phyloP scores from a whole-genome alignment of 1,140 invertebrate species.

The Megalopta genalis region DNA sequence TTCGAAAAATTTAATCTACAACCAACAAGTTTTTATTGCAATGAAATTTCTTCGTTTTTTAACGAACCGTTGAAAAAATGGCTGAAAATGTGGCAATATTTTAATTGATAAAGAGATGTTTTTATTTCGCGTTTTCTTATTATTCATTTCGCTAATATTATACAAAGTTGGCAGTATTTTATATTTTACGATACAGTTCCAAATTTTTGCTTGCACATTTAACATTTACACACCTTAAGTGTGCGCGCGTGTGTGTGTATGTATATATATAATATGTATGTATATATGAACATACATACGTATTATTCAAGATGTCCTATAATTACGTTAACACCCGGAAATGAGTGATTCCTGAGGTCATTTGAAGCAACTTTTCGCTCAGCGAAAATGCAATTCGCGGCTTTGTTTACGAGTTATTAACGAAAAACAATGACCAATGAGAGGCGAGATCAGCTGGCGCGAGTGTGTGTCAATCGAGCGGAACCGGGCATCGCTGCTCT shows the following conservation, averaged over 20 bases:
- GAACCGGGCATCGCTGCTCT: too few species aligned
- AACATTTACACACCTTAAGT: neutral
- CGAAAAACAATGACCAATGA: too few species aligned
- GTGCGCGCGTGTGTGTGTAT: constrained; percentile 29
- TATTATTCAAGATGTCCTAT: too few species aligned
- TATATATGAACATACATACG: neutral
- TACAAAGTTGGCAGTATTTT: constrained; percentile 72
- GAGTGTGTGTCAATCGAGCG: too few species aligned
- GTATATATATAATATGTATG: constrained; percentile 30
- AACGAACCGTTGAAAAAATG: constrained; percentile 5
- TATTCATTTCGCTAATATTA: constrained; percentile 50
- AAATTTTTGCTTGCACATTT: constrained; percentile 54
- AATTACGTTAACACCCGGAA: too few species aligned
- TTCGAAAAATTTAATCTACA: neutral
- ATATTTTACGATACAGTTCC: constrained; percentile 65
- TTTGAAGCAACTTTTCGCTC: too few species aligned
- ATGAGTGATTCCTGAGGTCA: too few species aligned
- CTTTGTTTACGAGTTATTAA: too few species aligned
- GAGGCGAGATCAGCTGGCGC: too few species aligned
- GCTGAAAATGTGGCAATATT: constrained; percentile 67
- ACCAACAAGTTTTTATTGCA: neutral
- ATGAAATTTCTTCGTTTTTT: constrained; percentile 9
- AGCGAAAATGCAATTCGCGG: too few species aligned
- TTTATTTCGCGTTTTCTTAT: constrained; percentile 51
- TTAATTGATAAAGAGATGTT: constrained; percentile 35